Percentiles rank a stretch among this genome's conserved stretches.
These are phyloP conservation scores for Neomorphus geoffroyi DNA, from an alignment of 2,797 vertebrate species.

Conservation along the genomic window DNA sequence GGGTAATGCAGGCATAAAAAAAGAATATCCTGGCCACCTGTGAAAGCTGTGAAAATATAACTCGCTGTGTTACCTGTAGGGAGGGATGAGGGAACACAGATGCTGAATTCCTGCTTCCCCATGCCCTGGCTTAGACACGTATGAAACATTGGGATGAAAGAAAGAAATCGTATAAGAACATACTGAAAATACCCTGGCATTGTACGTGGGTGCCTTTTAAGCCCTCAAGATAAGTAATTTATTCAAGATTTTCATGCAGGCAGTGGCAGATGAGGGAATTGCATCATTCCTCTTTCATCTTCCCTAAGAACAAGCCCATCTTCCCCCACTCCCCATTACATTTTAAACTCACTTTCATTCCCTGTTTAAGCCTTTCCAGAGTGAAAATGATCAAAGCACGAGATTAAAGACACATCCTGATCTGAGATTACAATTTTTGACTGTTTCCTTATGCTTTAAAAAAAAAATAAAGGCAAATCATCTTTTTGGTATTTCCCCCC, in stretches of 20 bases:
- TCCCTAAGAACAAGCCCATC: neutral
- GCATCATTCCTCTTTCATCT: slow-evolving; percentile 36
- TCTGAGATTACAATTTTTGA: slow-evolving; percentile 58
- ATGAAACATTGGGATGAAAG: neutral
- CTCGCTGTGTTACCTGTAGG: neutral
- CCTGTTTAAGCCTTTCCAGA: slow-evolving; percentile 61
- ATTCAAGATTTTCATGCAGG: neutral
- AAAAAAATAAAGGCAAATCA: neutral
- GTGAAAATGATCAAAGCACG: slow-evolving; percentile 66
- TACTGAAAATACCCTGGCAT: neutral
- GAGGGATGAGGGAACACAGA: neutral
- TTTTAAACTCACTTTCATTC: slow-evolving; percentile 53
- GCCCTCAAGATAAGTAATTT: neutral
- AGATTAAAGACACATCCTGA: slow-evolving; percentile 69
- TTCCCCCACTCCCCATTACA: neutral
- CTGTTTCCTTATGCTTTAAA: neutral
- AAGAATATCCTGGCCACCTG: neutral
- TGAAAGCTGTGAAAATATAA: neutral
- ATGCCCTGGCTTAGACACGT: fast-evolving
- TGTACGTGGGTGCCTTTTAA: neutral
- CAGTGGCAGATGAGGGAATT: slow-evolving; percentile 41
- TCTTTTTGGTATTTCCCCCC: slow-evolving; percentile 23
- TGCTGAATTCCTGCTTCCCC: neutral
- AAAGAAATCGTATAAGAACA: neutral
- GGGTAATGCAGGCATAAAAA: too few species aligned